phyloP scores from a whole-genome alignment of 2,797 vertebrate genomes.

The Alauda arvensis region DNA sequence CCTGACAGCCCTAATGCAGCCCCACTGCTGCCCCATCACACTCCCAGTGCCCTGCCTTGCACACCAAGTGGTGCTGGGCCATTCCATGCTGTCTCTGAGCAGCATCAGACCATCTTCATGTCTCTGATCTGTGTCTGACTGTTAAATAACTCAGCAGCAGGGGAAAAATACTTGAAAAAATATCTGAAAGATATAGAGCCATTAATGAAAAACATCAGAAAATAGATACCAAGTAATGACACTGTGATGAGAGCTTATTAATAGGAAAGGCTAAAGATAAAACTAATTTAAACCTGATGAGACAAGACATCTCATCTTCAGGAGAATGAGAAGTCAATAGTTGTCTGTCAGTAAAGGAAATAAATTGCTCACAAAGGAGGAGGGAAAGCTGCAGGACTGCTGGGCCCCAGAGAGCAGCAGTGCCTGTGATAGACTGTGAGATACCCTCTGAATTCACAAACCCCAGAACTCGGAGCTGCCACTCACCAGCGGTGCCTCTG shows the following conservation, averaged over 20 bases:
- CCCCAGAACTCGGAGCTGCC: neutral
- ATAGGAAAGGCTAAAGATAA: constrained; percentile 49
- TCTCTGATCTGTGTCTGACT: neutral
- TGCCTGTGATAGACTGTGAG: neutral
- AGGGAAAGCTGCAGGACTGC: neutral
- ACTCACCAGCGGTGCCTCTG: neutral
- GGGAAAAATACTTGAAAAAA: neutral
- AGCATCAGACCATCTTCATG: neutral
- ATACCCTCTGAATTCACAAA: neutral
- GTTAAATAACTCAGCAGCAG: neutral
- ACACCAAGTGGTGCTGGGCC: accelerated
- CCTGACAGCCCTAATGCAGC: neutral
- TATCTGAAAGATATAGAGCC: neutral
- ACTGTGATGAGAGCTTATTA: neutral
- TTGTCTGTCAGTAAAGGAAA: constrained; percentile 38
- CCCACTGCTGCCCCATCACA: neutral
- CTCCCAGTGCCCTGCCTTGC: neutral
- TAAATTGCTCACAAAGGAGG: constrained; percentile 32
- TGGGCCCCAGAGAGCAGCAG: neutral
- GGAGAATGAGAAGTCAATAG: constrained; percentile 44
- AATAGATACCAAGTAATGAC: constrained; percentile 41
- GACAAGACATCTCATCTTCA: constrained; percentile 34
- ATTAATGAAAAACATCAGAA: constrained; percentile 27
- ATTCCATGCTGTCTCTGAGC: accelerated
- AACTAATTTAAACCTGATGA: constrained; percentile 56